Conservation (phyloP, 1,140 invertebrate species). For the Melanaphis sacchari region DNA sequence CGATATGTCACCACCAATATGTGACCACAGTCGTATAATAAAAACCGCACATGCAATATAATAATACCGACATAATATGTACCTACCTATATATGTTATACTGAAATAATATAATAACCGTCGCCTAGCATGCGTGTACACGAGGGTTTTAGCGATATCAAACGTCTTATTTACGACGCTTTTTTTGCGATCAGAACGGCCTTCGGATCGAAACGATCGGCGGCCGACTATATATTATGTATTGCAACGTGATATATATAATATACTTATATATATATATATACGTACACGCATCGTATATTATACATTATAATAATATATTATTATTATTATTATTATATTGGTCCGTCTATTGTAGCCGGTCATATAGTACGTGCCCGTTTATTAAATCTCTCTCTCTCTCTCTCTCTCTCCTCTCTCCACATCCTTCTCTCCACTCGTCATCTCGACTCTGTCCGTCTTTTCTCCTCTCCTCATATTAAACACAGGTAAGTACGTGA, state of each 20-base stretch:
- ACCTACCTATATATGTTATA: no score
- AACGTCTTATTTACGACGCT: not conserved
- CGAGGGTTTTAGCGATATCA: not conserved
- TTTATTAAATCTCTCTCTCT: not conserved
- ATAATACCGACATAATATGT: not conserved
- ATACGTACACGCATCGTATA: not conserved
- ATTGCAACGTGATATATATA: not conserved
- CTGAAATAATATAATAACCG: not conserved
- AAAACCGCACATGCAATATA: not conserved
- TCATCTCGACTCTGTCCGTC: not conserved
- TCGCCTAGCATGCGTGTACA: not conserved
- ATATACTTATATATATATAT: not conserved
- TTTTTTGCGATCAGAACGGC: not conserved
- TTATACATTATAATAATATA: not conserved
- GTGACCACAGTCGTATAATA: not conserved
- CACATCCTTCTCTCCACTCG: not conserved
- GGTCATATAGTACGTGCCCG: constrained; percentile 15
- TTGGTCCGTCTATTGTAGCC: constrained; percentile 3
- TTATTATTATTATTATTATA: not conserved
- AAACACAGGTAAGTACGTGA: not conserved
- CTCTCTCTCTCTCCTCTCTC: not conserved
- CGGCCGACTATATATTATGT: not conserved
- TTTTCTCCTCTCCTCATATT: not conserved
- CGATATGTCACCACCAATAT: constrained; percentile 4
- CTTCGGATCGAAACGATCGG: not conserved